Base-by-base conservation (phyloP, 2,888 invertebrate genomes). In the Acleris emargana region DNA sequence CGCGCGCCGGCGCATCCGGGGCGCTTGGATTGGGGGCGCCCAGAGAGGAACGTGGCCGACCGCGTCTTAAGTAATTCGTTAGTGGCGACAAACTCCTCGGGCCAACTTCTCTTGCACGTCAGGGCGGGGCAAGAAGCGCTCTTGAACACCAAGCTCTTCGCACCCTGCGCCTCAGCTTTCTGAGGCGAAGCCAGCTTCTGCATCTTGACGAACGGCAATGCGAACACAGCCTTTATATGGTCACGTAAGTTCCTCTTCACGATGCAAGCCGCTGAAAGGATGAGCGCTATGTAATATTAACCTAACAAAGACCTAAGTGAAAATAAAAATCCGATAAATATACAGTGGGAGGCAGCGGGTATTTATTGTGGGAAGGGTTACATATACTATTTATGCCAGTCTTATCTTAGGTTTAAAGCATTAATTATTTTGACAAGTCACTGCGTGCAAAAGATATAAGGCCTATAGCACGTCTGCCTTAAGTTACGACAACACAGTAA, bases 251-350 rank as follows among this genome's bases (percentile, higher is more conserved):
- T 38, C 38, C 70, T 75, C 75, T 75, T 82, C 82, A 69, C 74
- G 72, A 73, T 62, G 69, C 72, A 69, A 73, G 76, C 82, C 66
- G 83, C 88, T 88, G 88, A 88, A 88, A 88, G 80, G 81, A 87
- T 79, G 79, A 83, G 42, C 76, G 77, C 68, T 67, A 72, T 69
- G 38, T 38, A 38, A 38, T 38, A 38, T 38, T 38, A 38, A 38
- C 38, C 38, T 38, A 38, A 13, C 38, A 38, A 38, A 13, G 13
- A 4, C 38, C 38, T 13, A 13, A 13, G 1, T 38, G 38, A 38
- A 38, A 38, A 38, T 38, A 38, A 38, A 32, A 38, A 38, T 13
- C 38, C 38, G 13, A 38, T 38, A 38, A 0, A 4, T 38, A 4
- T 38, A 38, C 38, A 13, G 38, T 38, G 38, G 38, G 38, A 38